Conservation (phyloP, 2,113 vertebrate species). For the Campylomormyrus numenius region DNA sequence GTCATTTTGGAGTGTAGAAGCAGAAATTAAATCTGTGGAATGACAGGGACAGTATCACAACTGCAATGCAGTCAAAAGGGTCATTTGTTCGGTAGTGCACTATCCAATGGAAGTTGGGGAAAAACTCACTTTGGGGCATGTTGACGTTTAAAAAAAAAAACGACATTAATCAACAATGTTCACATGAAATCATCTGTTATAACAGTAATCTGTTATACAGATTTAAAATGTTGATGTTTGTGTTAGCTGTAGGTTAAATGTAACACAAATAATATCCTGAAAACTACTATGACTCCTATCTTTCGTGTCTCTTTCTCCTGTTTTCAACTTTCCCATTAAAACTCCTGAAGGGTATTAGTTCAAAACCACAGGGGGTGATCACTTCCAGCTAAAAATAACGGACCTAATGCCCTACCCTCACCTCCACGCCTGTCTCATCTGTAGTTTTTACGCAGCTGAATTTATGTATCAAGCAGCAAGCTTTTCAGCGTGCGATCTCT, state of each 20-base stretch:
- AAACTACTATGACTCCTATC: not conserved
- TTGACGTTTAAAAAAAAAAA: not conserved
- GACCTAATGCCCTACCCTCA: not conserved
- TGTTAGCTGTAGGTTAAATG: not conserved
- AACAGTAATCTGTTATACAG: not conserved
- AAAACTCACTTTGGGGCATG: not conserved
- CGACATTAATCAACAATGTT: not conserved
- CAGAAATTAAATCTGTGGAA: not conserved
- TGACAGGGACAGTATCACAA: not conserved
- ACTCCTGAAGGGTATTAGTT: not conserved
- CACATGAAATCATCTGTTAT: not conserved
- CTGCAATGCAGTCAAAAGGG: not conserved
- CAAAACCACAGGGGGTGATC: not conserved
- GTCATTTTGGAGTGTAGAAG: conserved; percentile 8
- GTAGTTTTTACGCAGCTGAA: not conserved
- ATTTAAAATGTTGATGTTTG: not conserved
- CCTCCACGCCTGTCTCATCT: not conserved
- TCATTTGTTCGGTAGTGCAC: not conserved
- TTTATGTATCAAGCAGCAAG: not conserved
- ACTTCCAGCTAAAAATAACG: not conserved
- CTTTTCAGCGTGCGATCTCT: not conserved
- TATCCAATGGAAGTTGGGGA: not conserved
- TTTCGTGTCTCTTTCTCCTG: not conserved
- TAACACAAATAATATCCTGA: not conserved
- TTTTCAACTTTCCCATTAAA: not conserved